These are phyloP conservation scores for Albula glossodonta DNA, from an alignment of 2,113 vertebrate species.

Conservation along the genomic window DNA sequence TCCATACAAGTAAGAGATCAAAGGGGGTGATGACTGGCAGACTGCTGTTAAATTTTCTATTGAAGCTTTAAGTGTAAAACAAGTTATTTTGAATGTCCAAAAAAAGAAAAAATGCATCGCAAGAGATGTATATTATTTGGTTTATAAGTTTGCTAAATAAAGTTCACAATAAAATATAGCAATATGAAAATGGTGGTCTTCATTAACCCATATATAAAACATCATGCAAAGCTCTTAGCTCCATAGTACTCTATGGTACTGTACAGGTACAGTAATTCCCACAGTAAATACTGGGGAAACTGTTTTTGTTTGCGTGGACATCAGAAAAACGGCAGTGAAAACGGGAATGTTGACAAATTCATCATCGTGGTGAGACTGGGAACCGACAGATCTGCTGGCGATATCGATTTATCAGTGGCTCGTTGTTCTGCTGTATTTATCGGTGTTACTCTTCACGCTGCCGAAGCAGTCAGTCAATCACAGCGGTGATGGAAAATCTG, in stretches of 20 bases:
- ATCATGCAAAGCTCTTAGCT: not conserved
- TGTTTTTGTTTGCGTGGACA: not conserved
- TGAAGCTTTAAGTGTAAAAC: not conserved
- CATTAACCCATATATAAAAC: not conserved
- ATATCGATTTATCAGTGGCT: not conserved
- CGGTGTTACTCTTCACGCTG: not conserved
- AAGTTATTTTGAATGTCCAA: too few species aligned
- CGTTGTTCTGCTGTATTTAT: not conserved
- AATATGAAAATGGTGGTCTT: too few species aligned
- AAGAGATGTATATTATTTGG: not conserved
- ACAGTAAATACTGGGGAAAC: not conserved
- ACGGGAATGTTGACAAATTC: not conserved
- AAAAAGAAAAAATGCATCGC: not conserved
- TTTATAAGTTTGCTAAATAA: too few species aligned
- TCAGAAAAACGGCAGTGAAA: not conserved
- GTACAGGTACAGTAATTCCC: not conserved
- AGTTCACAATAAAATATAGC: too few species aligned
- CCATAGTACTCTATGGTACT: not conserved
- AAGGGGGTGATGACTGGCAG: not conserved
- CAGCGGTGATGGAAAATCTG: not conserved
- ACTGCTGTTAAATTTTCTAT: not conserved
- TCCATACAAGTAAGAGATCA: not conserved
- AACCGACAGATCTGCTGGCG: not conserved
- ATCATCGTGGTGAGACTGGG: not conserved
- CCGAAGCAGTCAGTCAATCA: conserved; percentile 4